These are phyloP conservation scores for Thereva unica DNA, from an alignment of 2,888 invertebrate species.

Conservation along the genomic window DNA sequence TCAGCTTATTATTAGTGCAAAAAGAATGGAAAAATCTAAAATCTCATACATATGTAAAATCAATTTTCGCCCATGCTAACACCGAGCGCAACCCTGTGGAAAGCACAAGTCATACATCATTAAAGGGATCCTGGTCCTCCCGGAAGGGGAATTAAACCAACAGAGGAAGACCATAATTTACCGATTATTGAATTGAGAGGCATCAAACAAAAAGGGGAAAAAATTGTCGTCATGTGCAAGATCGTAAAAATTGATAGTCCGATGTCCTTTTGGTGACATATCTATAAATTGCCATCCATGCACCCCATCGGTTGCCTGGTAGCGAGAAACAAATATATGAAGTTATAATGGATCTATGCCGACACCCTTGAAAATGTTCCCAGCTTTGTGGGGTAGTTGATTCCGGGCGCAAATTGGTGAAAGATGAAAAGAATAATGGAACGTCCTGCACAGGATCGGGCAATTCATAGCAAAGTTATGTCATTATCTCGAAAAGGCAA, in stretches of 20 bases:
- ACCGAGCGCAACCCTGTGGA: neutral
- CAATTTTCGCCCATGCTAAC: neutral
- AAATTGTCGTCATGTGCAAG: constrained; percentile 42
- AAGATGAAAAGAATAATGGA: constrained; percentile 32
- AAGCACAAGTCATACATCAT: constrained; percentile 14
- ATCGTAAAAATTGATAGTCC: constrained; percentile 41
- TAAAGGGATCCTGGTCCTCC: constrained; percentile 1
- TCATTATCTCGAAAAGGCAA: constrained; percentile 23
- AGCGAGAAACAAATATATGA: constrained; percentile 18
- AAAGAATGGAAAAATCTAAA: neutral
- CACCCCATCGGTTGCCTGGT: neutral
- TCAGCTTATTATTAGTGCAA: too few relatives aligned
- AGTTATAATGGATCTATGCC: constrained; percentile 30
- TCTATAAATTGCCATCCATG: constrained; percentile 33
- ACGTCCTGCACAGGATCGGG: neutral
- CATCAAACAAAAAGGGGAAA: constrained; percentile 35
- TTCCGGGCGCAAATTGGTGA: constrained; percentile 25
- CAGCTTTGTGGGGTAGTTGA: constrained; percentile 2
- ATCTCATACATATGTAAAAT: constrained; percentile 20
- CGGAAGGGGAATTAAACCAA: constrained; percentile 33
- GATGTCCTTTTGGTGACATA: constrained; percentile 40
- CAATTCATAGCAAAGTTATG: constrained; percentile 28
- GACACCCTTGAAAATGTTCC: constrained; percentile 30
- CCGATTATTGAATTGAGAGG: constrained; percentile 40
- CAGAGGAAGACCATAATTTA: constrained; percentile 39